These are phyloP conservation scores for Vulpes ferrilata DNA, from an alignment of 2,113 vertebrate genomes.

Conservation along the genomic window DNA sequence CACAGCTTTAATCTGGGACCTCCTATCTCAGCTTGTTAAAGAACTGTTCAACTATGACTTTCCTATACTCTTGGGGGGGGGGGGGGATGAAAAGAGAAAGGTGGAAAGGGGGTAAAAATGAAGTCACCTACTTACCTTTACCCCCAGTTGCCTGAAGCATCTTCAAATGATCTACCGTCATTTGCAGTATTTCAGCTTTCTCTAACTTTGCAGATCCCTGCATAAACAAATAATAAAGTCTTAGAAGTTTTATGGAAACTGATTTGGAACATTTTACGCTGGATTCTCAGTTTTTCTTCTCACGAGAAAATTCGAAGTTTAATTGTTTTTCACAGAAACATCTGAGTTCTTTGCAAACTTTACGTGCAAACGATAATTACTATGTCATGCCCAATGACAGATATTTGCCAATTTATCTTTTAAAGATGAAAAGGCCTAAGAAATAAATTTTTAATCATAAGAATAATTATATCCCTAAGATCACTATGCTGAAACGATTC, in stretches of 20 bases:
- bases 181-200: constrained; percentile 99
- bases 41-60: constrained; percentile 83
- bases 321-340: constrained; percentile 78
- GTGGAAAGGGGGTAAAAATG: not conserved
- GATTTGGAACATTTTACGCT: constrained; percentile 78
- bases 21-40: constrained; percentile 88
- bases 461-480: constrained; percentile 32
- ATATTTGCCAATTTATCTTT: constrained; percentile 37
- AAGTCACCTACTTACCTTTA: constrained; percentile 91
- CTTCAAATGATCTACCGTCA: constrained; percentile 99
- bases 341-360: constrained; percentile 79
- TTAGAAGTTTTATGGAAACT: constrained; percentile 79
- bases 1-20: constrained; percentile 90
- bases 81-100: constrained; percentile 64
- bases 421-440: constrained; percentile 27
- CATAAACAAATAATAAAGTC: constrained; percentile 83
- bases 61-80: constrained; percentile 71
- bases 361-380: constrained; percentile 54
- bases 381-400: not conserved
- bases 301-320: constrained; percentile 79
- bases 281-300: constrained; percentile 82
- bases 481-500: not conserved
- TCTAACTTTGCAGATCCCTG: constrained; percentile 98
- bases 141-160: constrained; percentile 96
- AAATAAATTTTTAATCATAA: constrained; percentile 29